Percentiles rank a stretch among this genome's conserved stretches.
Conservation (phyloP, 2,888 invertebrate species). For the Parnassius glacialis region DNA sequence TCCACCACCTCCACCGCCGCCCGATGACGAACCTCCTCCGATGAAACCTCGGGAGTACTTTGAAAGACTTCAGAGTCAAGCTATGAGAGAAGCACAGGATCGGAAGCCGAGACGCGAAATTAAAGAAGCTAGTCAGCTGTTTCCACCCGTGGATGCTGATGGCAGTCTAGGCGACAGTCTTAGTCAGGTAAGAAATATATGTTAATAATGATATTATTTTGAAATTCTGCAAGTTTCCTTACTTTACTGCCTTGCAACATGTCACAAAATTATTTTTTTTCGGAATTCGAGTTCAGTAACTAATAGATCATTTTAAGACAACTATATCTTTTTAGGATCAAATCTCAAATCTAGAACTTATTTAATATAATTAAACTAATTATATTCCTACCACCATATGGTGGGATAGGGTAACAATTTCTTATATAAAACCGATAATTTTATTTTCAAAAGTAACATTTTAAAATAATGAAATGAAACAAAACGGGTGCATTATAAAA, state of each 20-base stretch:
- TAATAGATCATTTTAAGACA: too few species aligned
- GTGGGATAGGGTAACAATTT: background rate
- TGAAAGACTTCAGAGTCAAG: conserved; percentile 72
- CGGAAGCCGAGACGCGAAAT: conserved; percentile 58
- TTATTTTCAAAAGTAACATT: conserved; percentile 24
- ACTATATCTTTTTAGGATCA: too few species aligned
- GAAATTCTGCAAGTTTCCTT: too few species aligned
- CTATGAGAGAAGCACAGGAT: conserved; percentile 71
- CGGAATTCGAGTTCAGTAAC: too few species aligned
- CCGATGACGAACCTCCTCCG: conserved; percentile 73
- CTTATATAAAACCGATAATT: conserved; percentile 2
- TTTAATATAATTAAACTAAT: too few species aligned
- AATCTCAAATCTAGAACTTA: too few species aligned
- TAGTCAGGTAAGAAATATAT: conserved; percentile 63
- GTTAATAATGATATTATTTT: too few species aligned
- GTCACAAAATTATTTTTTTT: too few species aligned
- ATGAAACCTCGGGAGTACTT: conserved; percentile 81
- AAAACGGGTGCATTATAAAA: conserved; percentile 10
- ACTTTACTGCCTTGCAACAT: too few species aligned
- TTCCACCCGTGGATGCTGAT: conserved; percentile 67
- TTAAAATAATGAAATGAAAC: conserved; percentile 6
- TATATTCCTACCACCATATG: too few species aligned
- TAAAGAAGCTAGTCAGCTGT: conserved; percentile 56
- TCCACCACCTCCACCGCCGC: conserved; percentile 71
- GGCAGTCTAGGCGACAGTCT: conserved; percentile 75